A percentile compares a stretch with the other conserved stretches of the same genome.
Conservation (phyloP, 2,888 invertebrate genomes). For the Synanthedon vespiformis region DNA sequence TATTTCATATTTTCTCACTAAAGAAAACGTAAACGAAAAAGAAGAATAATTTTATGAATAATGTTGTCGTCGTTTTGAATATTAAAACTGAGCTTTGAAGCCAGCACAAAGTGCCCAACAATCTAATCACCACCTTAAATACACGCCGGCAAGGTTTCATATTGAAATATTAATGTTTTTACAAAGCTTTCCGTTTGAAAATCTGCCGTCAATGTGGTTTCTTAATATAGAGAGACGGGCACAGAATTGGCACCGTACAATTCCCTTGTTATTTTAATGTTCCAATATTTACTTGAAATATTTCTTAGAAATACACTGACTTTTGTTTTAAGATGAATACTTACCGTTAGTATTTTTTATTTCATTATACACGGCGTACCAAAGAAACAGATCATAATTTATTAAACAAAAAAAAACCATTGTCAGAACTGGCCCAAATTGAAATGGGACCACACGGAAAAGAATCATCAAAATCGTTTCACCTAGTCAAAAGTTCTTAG, state of each 20-base stretch:
- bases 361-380: too few species aligned
- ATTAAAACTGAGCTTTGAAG: slow-evolving; percentile 2
- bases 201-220: background rate
- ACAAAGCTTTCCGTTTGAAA: background rate
- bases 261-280: background rate
- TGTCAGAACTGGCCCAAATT: too few species aligned
- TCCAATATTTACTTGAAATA: background rate
- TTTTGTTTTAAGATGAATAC: too few species aligned
- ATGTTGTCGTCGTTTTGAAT: slow-evolving; percentile 4
- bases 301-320: too few species aligned
- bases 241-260: background rate
- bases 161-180: background rate
- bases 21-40: background rate
- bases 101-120: background rate
- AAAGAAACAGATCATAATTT: too few species aligned
- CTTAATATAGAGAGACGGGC: background rate
- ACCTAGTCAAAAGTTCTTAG: too few species aligned
- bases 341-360: too few species aligned
- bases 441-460: too few species aligned
- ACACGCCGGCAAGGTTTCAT: background rate
- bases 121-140: background rate
- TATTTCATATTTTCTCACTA: too few species aligned
- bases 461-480: too few species aligned
- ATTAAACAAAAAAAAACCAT: too few species aligned
- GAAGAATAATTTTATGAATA: slow-evolving; percentile 3